Percentiles rank a stretch among this genome's conserved stretches.
Evolutionary conservation across 1,140 invertebrate species (phyloP).

Genomic region (Apolygus lucorum): DNA sequence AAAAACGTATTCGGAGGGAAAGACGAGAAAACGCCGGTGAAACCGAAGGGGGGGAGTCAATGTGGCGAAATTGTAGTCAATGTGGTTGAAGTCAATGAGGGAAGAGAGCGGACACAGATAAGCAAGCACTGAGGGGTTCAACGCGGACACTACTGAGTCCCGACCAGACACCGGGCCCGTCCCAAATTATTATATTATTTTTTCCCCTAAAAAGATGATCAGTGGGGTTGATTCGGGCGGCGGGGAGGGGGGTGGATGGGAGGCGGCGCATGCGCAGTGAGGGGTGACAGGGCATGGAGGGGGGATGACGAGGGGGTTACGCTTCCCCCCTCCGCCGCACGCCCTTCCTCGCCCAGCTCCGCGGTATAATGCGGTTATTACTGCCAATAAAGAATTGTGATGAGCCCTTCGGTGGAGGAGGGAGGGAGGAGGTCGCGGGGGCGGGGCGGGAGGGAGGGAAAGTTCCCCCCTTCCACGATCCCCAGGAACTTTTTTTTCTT

Average conservation of each 20-base stretch:
- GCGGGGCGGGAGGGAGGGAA: neutral
- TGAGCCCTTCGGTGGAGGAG: neutral
- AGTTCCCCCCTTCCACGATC: neutral
- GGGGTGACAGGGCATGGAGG: no score
- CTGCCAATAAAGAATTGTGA: constrained; percentile 1
- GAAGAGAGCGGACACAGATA: no score
- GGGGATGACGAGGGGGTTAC: no score
- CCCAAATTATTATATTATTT: constrained; percentile 2
- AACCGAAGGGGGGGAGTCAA: no score
- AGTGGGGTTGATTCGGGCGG: neutral
- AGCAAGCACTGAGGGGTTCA: neutral
- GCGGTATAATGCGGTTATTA: neutral
- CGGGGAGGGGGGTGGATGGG: neutral
- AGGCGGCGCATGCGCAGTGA: neutral
- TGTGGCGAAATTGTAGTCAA: no score
- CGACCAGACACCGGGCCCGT: neutral
- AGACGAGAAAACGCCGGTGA: no score
- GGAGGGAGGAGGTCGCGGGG: neutral
- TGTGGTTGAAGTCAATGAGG: no score
- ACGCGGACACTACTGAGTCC: neutral
- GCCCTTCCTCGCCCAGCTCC: neutral
- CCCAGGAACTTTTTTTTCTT: neutral
- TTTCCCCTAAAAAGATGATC: constrained; percentile 1
- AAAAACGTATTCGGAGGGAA: no score
- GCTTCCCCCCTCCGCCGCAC: neutral